Evolutionary conservation across 2,113 vertebrate species (phyloP).

Genomic region (Dasypus novemcinctus): DNA sequence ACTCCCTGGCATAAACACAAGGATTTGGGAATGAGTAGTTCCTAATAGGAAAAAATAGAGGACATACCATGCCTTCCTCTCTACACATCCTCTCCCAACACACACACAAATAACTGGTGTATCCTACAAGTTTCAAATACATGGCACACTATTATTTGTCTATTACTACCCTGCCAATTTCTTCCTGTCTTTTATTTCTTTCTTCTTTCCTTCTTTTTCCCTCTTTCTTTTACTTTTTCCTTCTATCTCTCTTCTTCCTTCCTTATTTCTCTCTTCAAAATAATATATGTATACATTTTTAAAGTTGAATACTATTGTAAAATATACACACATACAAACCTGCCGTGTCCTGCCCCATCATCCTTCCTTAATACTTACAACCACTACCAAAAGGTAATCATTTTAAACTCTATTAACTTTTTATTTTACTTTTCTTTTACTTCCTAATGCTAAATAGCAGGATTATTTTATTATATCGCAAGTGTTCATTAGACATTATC

Average conservation of each 20-base stretch:
- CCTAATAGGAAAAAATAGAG: not conserved
- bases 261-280: not conserved
- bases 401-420: not conserved
- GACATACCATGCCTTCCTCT: not conserved
- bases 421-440: not conserved
- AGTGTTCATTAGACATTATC: not conserved
- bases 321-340: not conserved
- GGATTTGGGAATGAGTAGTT: not conserved
- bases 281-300: not conserved
- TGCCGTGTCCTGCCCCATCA: not conserved
- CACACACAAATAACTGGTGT: not conserved
- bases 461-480: not conserved
- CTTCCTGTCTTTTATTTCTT: not conserved
- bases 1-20: not conserved
- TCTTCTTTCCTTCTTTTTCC: not conserved
- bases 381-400: not conserved
- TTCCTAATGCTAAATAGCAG: not conserved
- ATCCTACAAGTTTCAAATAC: not conserved
- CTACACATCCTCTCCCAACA: not conserved
- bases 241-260: not conserved
- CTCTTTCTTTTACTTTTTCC: no score
- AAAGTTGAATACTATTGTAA: not conserved
- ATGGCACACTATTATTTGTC: not conserved
- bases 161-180: rapidly evolving
- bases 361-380: not conserved